phyloP scores from a whole-genome alignment of 2,888 invertebrate species.

The Dryadula phaetusa region DNA sequence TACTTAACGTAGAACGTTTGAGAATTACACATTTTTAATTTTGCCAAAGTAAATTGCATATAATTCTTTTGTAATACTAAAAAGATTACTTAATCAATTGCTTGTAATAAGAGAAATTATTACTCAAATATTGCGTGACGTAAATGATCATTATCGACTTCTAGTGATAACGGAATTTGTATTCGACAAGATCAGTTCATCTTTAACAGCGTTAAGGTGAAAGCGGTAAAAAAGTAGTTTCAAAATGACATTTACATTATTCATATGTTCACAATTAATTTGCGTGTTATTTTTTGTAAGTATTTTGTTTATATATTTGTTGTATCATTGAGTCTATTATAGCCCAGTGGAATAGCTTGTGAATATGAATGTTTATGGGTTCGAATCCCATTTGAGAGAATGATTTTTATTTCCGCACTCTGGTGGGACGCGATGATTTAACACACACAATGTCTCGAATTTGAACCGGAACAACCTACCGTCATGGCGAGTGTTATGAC shows the following conservation, averaged over 20 bases:
- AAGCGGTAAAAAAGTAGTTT: neutral
- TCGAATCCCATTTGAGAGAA: too few species aligned
- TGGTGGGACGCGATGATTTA: too few species aligned
- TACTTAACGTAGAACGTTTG: too few species aligned
- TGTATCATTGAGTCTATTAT: too few species aligned
- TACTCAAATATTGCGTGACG: slow-evolving; percentile 47
- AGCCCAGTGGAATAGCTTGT: too few species aligned
- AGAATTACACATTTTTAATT: too few species aligned
- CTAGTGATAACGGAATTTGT: slow-evolving; percentile 41
- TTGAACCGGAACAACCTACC: too few species aligned
- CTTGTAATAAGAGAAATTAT: slow-evolving; percentile 34
- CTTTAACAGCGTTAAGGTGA: slow-evolving; percentile 11
- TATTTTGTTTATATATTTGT: slow-evolving; percentile 33
- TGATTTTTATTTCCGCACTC: too few species aligned
- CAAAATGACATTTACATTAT: slow-evolving; percentile 19
- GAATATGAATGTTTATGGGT: too few species aligned
- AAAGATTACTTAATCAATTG: neutral
- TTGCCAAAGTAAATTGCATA: neutral
- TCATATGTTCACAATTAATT: slow-evolving; percentile 29
- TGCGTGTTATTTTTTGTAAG: slow-evolving; percentile 46
- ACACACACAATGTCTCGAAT: too few species aligned
- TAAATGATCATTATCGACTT: slow-evolving; percentile 51
- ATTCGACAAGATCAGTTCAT: slow-evolving; percentile 43
- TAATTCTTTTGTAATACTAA: neutral
- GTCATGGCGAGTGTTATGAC: too few species aligned